Evolutionary conservation across 1,140 invertebrate genomes (phyloP), one percentile per base, ranked within the genome.

Genomic region (Hypothenemus hampei): DNA sequence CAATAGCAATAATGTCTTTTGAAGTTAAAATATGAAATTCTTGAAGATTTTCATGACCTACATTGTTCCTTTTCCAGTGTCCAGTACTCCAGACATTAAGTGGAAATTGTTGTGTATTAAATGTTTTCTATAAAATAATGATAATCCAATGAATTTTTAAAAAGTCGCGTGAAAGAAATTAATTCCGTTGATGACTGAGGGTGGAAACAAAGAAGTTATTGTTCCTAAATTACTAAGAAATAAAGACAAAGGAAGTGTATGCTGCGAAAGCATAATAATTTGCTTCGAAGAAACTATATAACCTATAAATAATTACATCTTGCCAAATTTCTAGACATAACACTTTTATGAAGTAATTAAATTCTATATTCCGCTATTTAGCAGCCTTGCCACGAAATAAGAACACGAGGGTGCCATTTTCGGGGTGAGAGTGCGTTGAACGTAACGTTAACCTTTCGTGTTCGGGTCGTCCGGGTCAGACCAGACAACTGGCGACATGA

Each of bases 371-470:
- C 44, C 37, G 40, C 47, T 55, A 55, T 55, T 31, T 45, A 15
- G 31, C 52, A 43, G 44, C 41, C 13, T 8, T 15, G 19, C 23
- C 21, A 13, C 44, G 39, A 41, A 56, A 56, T 47, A 56, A 43
- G 45, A 56, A 48, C 53, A 48, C 36, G 43, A 47, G 55, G 55
- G 46, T 57, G 55, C 44, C 39, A 57, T 50, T 57, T 57, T 57
- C 45, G 55, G 55, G 55, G 55, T 57, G 55, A 57, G 33, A 57
- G 45, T 43, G 45, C 54, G 29, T 57, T 57, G 54, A 57, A 57
- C 55, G 55, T 57, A 50, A 57, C 55, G 55, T 57, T 57, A 57
- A 57, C 55, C 55, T 49, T 57, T 57, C 47, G n/a, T 40, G 55
- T 39, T 31, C 46, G 55, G 46, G 45, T 48, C 36, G 45, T 22